phyloP scores from a whole-genome alignment of 2,888 invertebrate species.

The Danaus chrysippus region DNA sequence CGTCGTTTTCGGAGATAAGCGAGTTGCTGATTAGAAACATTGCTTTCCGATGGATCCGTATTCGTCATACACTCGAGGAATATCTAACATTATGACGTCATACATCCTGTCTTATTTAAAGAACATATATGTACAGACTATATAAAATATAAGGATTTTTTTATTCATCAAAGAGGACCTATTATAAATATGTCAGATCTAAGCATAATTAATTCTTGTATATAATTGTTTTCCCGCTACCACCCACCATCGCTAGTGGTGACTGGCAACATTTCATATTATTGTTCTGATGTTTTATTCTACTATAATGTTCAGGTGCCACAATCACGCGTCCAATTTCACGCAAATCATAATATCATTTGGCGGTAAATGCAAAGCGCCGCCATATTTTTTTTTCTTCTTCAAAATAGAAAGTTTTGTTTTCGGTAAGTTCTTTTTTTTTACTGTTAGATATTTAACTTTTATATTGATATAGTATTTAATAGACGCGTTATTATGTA shows the following conservation, averaged over 20 bases:
- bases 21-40: conserved; percentile 35
- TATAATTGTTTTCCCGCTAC: conserved; percentile 24
- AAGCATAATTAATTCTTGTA: conserved; percentile 11
- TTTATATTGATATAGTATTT: too few species aligned
- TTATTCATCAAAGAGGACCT: neutral
- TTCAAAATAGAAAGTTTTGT: neutral
- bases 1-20: conserved; percentile 55
- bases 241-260: conserved; percentile 34
- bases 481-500: too few species aligned
- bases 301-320: conserved; percentile 57
- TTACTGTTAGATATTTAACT: too few species aligned
- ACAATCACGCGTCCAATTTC: conserved; percentile 60
- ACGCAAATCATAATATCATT: conserved; percentile 62
- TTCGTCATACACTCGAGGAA: conserved; percentile 18
- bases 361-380: conserved; percentile 30
- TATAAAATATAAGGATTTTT: too few species aligned
- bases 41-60: conserved; percentile 22
- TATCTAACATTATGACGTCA: neutral
- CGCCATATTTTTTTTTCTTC: conserved; percentile 19
- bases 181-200: conserved; percentile 1
- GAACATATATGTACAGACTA: too few species aligned
- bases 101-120: neutral
- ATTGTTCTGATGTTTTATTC: conserved; percentile 53
- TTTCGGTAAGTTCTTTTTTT: too few species aligned
- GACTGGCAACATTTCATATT: conserved; percentile 34